Evolutionary conservation across 2,888 invertebrate genomes (phyloP).

Genomic region (Aproaerema taeniolella): DNA sequence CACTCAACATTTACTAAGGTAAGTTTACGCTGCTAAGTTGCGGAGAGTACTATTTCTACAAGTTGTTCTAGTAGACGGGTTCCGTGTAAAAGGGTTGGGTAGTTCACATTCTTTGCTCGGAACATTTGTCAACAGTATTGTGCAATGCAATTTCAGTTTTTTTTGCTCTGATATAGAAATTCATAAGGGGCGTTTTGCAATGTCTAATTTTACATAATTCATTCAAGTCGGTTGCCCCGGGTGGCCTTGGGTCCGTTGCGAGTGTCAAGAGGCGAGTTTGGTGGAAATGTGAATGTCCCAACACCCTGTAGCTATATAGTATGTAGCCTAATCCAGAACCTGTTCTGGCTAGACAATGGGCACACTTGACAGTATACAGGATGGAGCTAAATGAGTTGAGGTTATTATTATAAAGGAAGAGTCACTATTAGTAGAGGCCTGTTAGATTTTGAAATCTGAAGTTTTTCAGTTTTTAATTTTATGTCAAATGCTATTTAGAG

Average conservation of each 20-base stretch:
- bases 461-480: too few relatives aligned
- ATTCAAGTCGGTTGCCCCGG: conserved; percentile 26
- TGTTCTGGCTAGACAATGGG: conserved; percentile 3
- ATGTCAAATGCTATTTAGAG: too few relatives aligned
- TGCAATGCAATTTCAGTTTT: conserved; percentile 32
- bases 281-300: conserved; percentile 26
- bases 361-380: too few relatives aligned
- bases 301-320: too few relatives aligned
- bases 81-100: conserved; percentile 48
- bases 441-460: too few relatives aligned
- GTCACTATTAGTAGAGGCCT: too few relatives aligned
- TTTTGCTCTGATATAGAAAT: conserved; percentile 30
- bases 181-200: conserved; percentile 15
- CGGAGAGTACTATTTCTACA: conserved; percentile 40
- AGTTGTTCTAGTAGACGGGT: conserved; percentile 36
- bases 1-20: conserved; percentile 46
- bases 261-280: conserved; percentile 18
- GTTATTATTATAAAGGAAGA: too few relatives aligned
- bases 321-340: conserved; percentile 5
- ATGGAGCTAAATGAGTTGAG: not conserved
- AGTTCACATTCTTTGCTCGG: conserved; percentile 50
- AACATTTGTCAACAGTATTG: conserved; percentile 58
- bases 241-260: conserved; percentile 25
- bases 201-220: conserved; percentile 16
- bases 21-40: conserved; percentile 45